These are phyloP conservation scores for Bombus waltoni DNA, from an alignment of 1,140 invertebrate genomes.

Conservation along the genomic window DNA sequence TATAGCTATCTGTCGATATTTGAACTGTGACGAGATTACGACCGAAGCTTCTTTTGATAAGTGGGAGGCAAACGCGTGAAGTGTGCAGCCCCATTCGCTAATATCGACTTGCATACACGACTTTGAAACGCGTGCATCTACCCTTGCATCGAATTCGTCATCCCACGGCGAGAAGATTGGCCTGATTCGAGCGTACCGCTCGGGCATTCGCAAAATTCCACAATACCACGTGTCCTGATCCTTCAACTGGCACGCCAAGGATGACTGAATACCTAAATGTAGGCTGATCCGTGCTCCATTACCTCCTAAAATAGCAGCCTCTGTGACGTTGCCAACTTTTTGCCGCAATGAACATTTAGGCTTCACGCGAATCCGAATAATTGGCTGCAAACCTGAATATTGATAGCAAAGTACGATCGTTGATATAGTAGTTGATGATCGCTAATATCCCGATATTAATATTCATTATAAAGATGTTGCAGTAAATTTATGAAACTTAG, in stretches of 20 bases:
- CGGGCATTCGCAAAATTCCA: constrained; percentile 24
- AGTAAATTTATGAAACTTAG: background rate
- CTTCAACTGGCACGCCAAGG: constrained; percentile 4
- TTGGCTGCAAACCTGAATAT: background rate
- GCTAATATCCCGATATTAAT: too few relatives aligned
- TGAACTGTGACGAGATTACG: too few relatives aligned
- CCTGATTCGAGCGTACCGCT: constrained; percentile 42
- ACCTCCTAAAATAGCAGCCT: background rate
- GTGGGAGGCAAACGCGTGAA: background rate
- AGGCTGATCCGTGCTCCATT: background rate
- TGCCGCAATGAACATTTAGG: background rate
- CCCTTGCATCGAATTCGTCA: background rate
- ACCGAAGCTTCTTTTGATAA: background rate
- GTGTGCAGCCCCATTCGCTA: background rate
- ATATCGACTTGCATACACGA: constrained; percentile 31
- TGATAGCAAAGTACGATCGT: too few relatives aligned
- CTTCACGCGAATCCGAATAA: background rate
- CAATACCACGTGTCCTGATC: constrained; percentile 30
- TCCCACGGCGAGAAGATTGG: constrained; percentile 28
- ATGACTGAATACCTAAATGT: constrained; percentile 10
- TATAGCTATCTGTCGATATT: too few relatives aligned
- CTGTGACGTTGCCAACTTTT: background rate
- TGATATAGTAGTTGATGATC: too few relatives aligned
- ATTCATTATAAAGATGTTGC: too few relatives aligned
- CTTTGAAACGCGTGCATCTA: background rate